Conservation (phyloP, 2,888 invertebrate species). For the Podabrus alpinus region DNA sequence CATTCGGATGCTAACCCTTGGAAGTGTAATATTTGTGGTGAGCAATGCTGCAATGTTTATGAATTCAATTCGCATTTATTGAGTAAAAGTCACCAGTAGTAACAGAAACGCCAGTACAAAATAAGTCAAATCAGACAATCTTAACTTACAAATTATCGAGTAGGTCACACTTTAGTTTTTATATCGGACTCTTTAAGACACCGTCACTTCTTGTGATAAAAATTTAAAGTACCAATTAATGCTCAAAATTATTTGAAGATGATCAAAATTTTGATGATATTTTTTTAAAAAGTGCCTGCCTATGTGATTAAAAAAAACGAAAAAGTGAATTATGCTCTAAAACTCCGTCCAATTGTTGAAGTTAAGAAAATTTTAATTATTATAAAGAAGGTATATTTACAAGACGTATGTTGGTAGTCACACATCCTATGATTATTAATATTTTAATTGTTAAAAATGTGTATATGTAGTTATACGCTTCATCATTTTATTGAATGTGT, state of each 20-base stretch:
- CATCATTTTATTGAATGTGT: background rate
- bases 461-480: background rate
- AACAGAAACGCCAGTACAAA: background rate
- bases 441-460: background rate
- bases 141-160: background rate
- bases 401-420: constrained; percentile 9
- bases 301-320: constrained; percentile 20
- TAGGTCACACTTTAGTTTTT: background rate
- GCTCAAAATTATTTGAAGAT: background rate
- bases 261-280: constrained; percentile 15
- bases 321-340: constrained; percentile 25
- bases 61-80: constrained; percentile 96
- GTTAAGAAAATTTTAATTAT: constrained; percentile 1
- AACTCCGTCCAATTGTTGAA: constrained; percentile 29
- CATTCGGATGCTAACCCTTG: constrained; percentile 97
- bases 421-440: constrained; percentile 20
- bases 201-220: background rate
- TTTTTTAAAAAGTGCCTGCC: constrained; percentile 20
- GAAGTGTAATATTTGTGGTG: constrained; percentile 97
- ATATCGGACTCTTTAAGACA: background rate
- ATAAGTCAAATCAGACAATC: background rate
- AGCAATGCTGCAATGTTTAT: constrained; percentile 92
- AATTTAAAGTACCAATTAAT: background rate
- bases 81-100: constrained; percentile 84
- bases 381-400: constrained; percentile 7